Evolutionary conservation across 1,140 invertebrate genomes (phyloP).

Genomic region (Ceratoteleas bidentatus): DNA sequence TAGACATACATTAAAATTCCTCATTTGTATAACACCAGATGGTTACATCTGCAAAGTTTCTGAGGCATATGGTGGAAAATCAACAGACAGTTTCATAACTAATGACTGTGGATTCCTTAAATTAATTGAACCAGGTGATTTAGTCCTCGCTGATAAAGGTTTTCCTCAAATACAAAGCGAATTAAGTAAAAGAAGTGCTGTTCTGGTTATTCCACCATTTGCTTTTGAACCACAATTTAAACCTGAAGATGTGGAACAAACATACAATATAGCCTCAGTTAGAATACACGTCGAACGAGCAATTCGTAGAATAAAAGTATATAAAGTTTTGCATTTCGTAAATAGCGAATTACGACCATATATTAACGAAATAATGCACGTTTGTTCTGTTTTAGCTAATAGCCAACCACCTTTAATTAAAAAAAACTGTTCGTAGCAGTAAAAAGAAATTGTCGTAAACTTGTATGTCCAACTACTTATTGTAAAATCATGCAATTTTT

Average conservation of each 20-base stretch:
- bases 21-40: background rate
- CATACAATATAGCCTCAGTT: background rate
- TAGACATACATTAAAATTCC: background rate
- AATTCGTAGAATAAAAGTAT: background rate
- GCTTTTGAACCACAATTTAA: background rate
- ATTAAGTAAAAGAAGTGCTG: background rate
- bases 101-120: background rate
- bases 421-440: no score
- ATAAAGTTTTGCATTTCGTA: background rate
- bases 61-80: background rate
- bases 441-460: no score
- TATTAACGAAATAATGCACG: background rate
- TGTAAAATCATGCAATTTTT: no score
- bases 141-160: background rate
- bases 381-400: slow-evolving; percentile 1
- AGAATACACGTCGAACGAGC: background rate
- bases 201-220: background rate
- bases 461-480: no score
- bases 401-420: background rate
- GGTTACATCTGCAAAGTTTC: background rate
- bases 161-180: slow-evolving; percentile 2
- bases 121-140: background rate
- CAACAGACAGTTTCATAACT: background rate
- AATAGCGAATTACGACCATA: background rate
- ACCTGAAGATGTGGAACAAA: background rate